Base-by-base conservation (phyloP, 2,888 invertebrate species). In the Dorcus parallelipipedus region DNA sequence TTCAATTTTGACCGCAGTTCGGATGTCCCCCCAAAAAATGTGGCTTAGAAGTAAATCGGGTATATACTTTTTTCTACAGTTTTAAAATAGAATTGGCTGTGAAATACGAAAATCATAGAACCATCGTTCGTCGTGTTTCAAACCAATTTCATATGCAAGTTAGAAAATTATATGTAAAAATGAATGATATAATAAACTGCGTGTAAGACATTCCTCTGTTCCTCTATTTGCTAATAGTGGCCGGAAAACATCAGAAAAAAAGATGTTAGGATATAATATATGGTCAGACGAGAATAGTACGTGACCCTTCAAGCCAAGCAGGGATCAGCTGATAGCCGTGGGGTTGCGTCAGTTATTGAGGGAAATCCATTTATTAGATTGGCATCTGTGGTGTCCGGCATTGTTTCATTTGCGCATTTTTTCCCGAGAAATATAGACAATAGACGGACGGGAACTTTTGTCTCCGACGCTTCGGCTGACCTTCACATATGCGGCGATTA, bases 301-400 rank as follows among this genome's bases (percentile, higher is more conserved):
- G 67, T 67, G 67, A 67, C 66, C 65, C 64, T 54, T 64, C 67
- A 67, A 66, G 53, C 60, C 56, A 59, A 65, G 63, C 54, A 54
- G 61, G 64, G 67, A 67, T 67, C 62, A 67, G 64, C 59, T 54
- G 67, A 67, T 67, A 62, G 64, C 64, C 66, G 58, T 60, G 52
- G 66, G 66, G 62, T 62, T 62, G 63, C 64, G 62, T 64, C 59
- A 64, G 58, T 60, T 65, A 63, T 62, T 59, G 65, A 65, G 62
- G 61, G 57, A 54, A 62, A 64, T 64, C 62, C 61, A 65, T 64
- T 64, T 65, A 64, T 64, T 65, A 61, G 64, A 64, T 65, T 61
- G 64, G 55, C 54, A 58, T 62, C 52, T 50, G 55, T 57, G 58
- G 63, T 65, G 65, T 63, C 65, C 65, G 60, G 20, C 14, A 23